Evolutionary conservation across 2,888 invertebrate species (phyloP).

Genomic region (Mactromeris polynyma): DNA sequence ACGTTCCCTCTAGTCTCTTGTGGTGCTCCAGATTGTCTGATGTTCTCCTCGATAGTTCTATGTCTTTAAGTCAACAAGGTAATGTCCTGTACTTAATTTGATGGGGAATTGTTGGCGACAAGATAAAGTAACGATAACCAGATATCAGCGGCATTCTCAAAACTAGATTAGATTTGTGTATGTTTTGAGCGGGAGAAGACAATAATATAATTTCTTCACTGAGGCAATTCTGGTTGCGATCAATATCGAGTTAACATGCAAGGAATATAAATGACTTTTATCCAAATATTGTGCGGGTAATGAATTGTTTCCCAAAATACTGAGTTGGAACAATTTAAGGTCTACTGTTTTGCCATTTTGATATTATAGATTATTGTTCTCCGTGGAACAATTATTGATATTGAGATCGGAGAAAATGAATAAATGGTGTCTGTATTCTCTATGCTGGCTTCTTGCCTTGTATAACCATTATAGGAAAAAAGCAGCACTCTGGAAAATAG

Average conservation of each 20-base stretch:
- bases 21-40: not conserved
- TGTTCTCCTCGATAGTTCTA: not conserved
- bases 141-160: conserved; percentile 19
- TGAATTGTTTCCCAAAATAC: conserved; percentile 45
- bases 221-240: conserved; percentile 34
- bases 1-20: not conserved
- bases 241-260: conserved; percentile 36
- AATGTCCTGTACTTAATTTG: not conserved
- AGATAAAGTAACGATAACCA: not conserved
- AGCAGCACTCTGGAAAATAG: not conserved
- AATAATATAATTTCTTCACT: conserved; percentile 34
- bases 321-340: conserved; percentile 17
- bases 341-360: conserved; percentile 26
- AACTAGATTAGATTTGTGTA: conserved; percentile 44
- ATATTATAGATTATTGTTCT: conserved; percentile 8
- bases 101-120: not conserved
- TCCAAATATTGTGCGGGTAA: conserved; percentile 41
- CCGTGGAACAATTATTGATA: conserved; percentile 8
- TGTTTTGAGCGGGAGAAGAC: not conserved
- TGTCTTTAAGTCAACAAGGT: conserved; percentile 10
- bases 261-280: conserved; percentile 39
- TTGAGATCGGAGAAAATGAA: conserved; percentile 28
- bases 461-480: not conserved
- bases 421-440: conserved; percentile 21
- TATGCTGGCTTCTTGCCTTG: conserved; percentile 11